Evolutionary conservation across 2,888 invertebrate genomes (phyloP), one percentile per base, ranked within the genome.

Genomic region (Allophyes oxyacanthae): DNA sequence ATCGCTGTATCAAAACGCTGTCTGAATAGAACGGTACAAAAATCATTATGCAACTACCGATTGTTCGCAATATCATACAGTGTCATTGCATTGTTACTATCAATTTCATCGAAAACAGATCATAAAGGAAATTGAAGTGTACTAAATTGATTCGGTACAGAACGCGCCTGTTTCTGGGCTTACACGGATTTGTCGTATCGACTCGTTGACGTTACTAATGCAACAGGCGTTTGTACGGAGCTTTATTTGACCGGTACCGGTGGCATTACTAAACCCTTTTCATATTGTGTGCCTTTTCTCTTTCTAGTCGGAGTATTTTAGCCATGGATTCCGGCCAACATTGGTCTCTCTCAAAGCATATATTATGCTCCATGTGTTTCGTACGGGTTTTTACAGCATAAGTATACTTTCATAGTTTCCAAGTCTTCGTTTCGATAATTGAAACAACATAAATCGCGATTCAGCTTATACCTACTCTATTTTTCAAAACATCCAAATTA

Each of bases 101-200:
- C n/a, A 56, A 41, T 6, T 28, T 25, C 15, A 26, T 10, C 10
- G 4, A 42, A 45, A 38, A 6, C 7, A 11, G n/a, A 40, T 30
- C 14, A 44, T 49, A 28, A 14, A 11, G 7, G 55, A 7, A 3
- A 36, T 0, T 28, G 46, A 36, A 30, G 32, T 48, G 33, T 15
- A 28, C 1, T 32, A 20, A 57, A 70, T 64, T 14, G 11, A 69
- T 69, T 56, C 49, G 15, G 0, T 8, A 32, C 26, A 37, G 32
- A 10, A 14, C 10, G 6, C 38, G 71, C 66, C 66, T 66, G 34
- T 41, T 20, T 45, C 6, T 15, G 33, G 51, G 3, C 33, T 32
- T 41, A 52, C 25, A 42, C n/a, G 7, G 42, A 57, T 64, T 49
- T 26, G 30, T 33, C 48, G 6, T 37, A 40, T 25, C 28, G n/a